Evolutionary conservation across 2,888 invertebrate genomes (phyloP).

Genomic region (Brachypalpus laphriformis): DNA sequence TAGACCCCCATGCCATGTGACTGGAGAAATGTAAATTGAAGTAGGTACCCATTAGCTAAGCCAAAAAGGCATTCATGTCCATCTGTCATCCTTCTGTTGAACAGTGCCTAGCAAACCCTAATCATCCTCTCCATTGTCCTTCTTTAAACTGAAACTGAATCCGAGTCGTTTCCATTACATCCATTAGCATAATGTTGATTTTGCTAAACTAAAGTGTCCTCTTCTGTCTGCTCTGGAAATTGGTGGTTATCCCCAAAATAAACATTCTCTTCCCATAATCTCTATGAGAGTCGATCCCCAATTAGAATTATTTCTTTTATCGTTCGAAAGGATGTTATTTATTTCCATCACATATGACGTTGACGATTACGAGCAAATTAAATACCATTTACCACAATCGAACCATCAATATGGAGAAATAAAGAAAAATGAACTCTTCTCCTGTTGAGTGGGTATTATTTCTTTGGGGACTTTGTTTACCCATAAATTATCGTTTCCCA

Average conservation of each 20-base stretch:
- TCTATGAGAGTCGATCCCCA: background rate
- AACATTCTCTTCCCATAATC: background rate
- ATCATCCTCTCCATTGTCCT: background rate
- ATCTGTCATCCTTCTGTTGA: background rate
- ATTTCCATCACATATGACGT: conserved; percentile 2
- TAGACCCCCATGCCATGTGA: too few species aligned
- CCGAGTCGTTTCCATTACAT: background rate
- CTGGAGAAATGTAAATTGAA: background rate
- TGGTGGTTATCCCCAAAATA: conserved; percentile 14
- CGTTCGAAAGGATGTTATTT: conserved; percentile 8
- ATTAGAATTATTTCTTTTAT: background rate
- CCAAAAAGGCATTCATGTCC: background rate
- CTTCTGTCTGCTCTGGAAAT: background rate
- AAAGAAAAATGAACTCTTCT: conserved; percentile 32
- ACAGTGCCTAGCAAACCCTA: background rate
- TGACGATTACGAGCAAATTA: conserved; percentile 37
- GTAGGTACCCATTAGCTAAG: background rate
- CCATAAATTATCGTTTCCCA: conserved; percentile 60
- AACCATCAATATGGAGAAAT: conserved; percentile 32
- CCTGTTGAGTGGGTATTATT: conserved; percentile 25
- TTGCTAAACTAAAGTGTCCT: background rate
- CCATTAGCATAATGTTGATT: conserved; percentile 30
- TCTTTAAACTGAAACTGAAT: too few species aligned
- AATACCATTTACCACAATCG: conserved; percentile 41
- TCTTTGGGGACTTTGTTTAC: conserved; percentile 49